A percentile compares a stretch with the other conserved stretches of the same genome.
Conservation (phyloP, 2,797 vertebrate genomes). For the Pangasius djambal region DNA sequence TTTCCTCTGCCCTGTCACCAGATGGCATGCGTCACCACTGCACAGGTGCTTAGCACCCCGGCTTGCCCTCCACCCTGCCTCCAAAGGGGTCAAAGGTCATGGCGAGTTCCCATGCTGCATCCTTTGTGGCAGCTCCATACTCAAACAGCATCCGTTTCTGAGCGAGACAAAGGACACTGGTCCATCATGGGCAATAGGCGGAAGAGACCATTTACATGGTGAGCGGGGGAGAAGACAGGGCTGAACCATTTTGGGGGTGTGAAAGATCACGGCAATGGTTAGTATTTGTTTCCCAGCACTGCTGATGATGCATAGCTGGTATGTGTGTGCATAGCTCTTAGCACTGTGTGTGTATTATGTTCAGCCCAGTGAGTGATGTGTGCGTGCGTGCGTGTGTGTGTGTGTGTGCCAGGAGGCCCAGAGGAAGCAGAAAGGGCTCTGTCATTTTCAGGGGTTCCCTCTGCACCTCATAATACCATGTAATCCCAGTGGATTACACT, state of each 20-base stretch:
- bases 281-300: conserved; percentile 34
- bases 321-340: neutral
- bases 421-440: neutral
- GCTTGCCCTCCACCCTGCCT: conserved; percentile 60
- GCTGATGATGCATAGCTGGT: neutral
- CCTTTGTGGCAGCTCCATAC: conserved; percentile 78
- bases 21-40: conserved; percentile 70
- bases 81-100: conserved; percentile 77
- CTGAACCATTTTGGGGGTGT: conserved; percentile 37
- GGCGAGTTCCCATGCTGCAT: conserved; percentile 82
- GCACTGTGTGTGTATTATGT: neutral
- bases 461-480: conserved; percentile 29
- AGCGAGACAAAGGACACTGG: conserved; percentile 75
- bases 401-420: neutral
- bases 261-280: conserved; percentile 27
- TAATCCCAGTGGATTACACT: conserved; percentile 56
- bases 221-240: conserved; percentile 6
- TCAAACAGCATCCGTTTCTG: conserved; percentile 77
- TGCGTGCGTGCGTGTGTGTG: neutral
- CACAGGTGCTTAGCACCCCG: conserved; percentile 79
- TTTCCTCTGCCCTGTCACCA: conserved; percentile 40
- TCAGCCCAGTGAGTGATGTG: neutral
- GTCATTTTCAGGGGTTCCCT: conserved; percentile 36
- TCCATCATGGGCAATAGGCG: conserved; percentile 56
- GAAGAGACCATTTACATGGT: conserved; percentile 43